Conservation (phyloP, 2,113 vertebrate genomes). For the Nothobranchius furzeri region DNA sequence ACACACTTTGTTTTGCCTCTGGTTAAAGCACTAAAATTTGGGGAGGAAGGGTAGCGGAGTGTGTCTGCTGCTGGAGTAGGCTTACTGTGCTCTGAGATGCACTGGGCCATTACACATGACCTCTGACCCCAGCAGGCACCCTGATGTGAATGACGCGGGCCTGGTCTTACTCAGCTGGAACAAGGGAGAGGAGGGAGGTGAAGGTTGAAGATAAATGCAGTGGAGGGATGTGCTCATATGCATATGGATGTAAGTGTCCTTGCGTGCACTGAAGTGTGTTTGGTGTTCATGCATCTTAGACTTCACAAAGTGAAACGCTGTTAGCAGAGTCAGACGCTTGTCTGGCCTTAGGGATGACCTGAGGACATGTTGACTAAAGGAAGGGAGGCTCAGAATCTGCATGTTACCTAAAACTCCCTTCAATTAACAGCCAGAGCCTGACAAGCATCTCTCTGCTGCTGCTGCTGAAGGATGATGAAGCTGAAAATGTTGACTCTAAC, state of each 20-base stretch:
- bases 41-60: constrained; percentile 73
- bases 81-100: constrained; percentile 81
- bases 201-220: constrained; percentile 6
- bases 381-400: constrained; percentile 56
- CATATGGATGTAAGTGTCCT: constrained; percentile 20
- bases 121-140: constrained; percentile 81
- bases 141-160: constrained; percentile 81
- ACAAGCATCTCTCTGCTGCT: constrained; percentile 70
- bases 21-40: constrained; percentile 73
- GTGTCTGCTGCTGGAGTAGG: constrained; percentile 78
- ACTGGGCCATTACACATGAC: constrained; percentile 82
- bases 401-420: constrained; percentile 72
- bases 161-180: constrained; percentile 82
- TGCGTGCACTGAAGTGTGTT: not conserved
- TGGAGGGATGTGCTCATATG: constrained; percentile 29
- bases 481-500: constrained; percentile 1
- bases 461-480: constrained; percentile 59
- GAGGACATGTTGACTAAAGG: constrained; percentile 70
- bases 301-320: constrained; percentile 42
- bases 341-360: constrained; percentile 67
- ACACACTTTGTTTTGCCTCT: constrained; percentile 34
- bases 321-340: constrained; percentile 37
- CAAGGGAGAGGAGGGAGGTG: constrained; percentile 69
- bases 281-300: constrained; percentile 37
- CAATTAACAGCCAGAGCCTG: constrained; percentile 73